Conservation (phyloP, 2,797 vertebrate species). For the Rousettus madagascariensis region DNA sequence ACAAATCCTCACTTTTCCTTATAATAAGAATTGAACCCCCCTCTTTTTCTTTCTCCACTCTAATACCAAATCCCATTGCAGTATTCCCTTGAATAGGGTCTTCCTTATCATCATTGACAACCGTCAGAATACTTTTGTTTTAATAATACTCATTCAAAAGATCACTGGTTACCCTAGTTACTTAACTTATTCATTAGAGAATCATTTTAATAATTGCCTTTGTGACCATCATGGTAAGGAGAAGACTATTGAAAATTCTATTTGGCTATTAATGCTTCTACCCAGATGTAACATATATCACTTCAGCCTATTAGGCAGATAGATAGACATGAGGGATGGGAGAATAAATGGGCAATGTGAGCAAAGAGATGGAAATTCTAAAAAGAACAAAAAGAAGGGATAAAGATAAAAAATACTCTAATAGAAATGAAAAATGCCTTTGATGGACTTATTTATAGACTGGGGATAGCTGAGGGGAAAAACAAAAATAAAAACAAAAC, state of each 20-base stretch:
- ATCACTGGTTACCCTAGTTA: fast-evolving
- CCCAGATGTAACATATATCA: neutral
- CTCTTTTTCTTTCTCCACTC: too few relatives aligned
- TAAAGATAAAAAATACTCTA: too few relatives aligned
- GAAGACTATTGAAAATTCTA: neutral
- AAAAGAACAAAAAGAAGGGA: too few relatives aligned
- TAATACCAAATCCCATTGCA: neutral
- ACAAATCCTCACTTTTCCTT: neutral
- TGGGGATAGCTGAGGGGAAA: too few relatives aligned
- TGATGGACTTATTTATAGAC: too few relatives aligned
- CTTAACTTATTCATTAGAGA: neutral
- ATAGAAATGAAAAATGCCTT: too few relatives aligned
- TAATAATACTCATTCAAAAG: neutral
- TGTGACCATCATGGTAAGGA: neutral
- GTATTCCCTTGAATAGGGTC: neutral
- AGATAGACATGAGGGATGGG: too few relatives aligned
- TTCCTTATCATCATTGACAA: neutral
- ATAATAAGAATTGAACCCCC: neutral
- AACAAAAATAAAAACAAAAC: too few relatives aligned
- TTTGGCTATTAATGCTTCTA: neutral
- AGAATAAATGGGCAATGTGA: too few relatives aligned
- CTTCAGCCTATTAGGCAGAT: neutral
- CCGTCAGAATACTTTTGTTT: neutral
- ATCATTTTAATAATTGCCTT: neutral
- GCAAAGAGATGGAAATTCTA: too few relatives aligned